Evolutionary conservation across 2,113 vertebrate species (phyloP), one percentile per base, ranked within the genome.

Genomic region (Caranx melampygus): DNA sequence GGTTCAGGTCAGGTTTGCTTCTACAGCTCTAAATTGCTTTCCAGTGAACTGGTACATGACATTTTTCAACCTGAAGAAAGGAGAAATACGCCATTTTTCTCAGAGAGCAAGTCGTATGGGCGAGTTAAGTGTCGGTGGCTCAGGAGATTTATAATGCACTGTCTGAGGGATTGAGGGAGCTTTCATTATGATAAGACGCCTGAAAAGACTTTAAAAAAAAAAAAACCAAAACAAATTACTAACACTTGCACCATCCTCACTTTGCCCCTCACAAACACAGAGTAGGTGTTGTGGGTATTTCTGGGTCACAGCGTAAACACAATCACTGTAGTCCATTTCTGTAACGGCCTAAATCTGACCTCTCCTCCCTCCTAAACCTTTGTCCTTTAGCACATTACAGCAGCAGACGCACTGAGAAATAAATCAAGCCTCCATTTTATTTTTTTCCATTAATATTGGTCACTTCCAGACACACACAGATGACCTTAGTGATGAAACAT

Each of bases 11-110:
- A 79, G 66, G 40, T 80, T 85, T 79, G 63, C 84, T 37, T 44
- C 79, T 51, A 11, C 61, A 47, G 60, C 60, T 83, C 57, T 61
- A 82, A 90, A 90, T 89, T 89, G 81, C 86, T 83, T 82, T 88
- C 59, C 82, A 45, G 59, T n/a, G 21, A 88, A 81, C 70, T 69
- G 64, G 26, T 88, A 79, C 82, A 79, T 87, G 83, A 84, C 72
- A 82, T 88, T 82, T 84, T 80, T 86, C 80, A 79, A 83, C 75
- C 72, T 52, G 52, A 6, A 74, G 75, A 82, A 75, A 78, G 58
- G 31, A 79, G 55, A 78, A 88, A 84, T 82, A 55, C 37, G 14
- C 65, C 26, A n/a, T 82, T 79, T 79, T 57, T 73, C 66, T 82
- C 55, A 6, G 62, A 57, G 71, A 81, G 75, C 68, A 67, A 68